A percentile compares a stretch with the other conserved stretches of the same genome.
phyloP scores from a whole-genome alignment of 2,888 invertebrate species.

The Himalopsyche tibetana region DNA sequence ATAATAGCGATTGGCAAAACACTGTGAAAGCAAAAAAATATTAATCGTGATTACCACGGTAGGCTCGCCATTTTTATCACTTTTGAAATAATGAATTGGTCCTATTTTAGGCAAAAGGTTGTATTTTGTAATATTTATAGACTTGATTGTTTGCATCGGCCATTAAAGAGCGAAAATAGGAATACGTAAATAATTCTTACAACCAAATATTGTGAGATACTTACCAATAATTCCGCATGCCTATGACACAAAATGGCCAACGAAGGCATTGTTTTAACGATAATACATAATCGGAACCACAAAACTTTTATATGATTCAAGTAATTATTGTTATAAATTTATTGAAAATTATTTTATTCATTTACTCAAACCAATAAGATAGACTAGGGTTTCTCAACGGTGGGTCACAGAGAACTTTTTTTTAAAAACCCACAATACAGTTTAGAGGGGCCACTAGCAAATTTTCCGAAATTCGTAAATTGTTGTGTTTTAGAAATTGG shows the following conservation, averaged over 20 bases:
- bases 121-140: constrained; percentile 17
- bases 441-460: no score
- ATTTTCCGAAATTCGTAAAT: no score
- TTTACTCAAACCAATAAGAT: no score
- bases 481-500: no score
- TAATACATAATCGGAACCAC: neutral
- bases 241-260: neutral
- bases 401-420: no score
- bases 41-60: neutral
- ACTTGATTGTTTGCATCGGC: neutral
- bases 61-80: constrained; percentile 14
- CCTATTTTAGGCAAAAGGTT: neutral
- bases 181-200: constrained; percentile 3
- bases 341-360: no score
- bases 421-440: no score
- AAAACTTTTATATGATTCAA: no score
- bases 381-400: no score
- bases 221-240: neutral
- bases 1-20: neutral
- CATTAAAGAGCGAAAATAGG: neutral
- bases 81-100: constrained; percentile 14
- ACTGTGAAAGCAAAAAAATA: neutral
- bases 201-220: constrained; percentile 12
- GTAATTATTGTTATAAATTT: no score
- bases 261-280: neutral